Evolutionary conservation across 2,888 invertebrate species (phyloP).

Genomic region (Erebia epiphron): DNA sequence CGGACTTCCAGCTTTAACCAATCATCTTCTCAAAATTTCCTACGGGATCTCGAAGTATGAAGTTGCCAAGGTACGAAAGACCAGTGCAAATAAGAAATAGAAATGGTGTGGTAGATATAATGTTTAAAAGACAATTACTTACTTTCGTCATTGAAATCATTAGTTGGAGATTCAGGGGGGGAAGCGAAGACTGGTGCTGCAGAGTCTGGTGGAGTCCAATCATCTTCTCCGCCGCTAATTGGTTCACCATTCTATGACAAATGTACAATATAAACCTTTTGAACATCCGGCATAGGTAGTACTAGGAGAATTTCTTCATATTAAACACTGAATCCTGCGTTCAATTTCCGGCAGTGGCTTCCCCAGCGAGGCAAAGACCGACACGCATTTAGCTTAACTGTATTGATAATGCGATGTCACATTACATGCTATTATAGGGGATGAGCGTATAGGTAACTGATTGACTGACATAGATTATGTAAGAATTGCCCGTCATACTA

Average conservation of each 20-base stretch:
- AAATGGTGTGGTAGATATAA: conserved; percentile 39
- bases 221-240: conserved; percentile 85
- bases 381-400: too few species aligned
- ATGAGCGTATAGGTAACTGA: too few species aligned
- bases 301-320: too few species aligned
- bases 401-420: too few species aligned
- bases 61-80: conserved; percentile 50
- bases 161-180: conserved; percentile 83
- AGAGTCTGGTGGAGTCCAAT: conserved; percentile 88
- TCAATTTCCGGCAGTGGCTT: too few species aligned
- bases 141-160: conserved; percentile 62
- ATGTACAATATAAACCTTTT: background rate
- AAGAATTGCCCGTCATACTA: too few species aligned
- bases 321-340: too few species aligned
- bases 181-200: conserved; percentile 89
- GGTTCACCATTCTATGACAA: conserved; percentile 86
- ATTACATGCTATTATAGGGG: too few species aligned
- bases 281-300: background rate
- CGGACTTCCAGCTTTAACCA: background rate
- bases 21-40: background rate
- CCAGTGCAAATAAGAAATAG: conserved; percentile 47
- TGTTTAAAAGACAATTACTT: conserved; percentile 44
- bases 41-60: conserved; percentile 25
- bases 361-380: too few species aligned
- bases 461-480: too few species aligned